A percentile compares a stretch with the other conserved stretches of the same genome.
Conservation (phyloP, 2,888 invertebrate genomes). For the Xestia ashworthii region DNA sequence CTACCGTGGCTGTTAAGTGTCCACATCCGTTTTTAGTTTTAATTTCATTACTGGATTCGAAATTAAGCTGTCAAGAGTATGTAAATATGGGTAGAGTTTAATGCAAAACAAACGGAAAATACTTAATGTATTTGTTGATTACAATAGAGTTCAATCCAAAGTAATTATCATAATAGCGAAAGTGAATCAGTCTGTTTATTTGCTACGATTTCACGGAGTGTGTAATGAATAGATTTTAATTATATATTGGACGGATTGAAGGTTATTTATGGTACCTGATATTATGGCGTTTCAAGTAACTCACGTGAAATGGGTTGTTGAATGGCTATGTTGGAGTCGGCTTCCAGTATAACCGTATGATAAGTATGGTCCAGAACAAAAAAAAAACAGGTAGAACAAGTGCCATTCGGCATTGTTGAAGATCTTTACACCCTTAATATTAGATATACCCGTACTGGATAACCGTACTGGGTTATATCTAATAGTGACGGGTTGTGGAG, state of each 20-base stretch:
- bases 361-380: too few relatives aligned
- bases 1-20: constrained; percentile 35
- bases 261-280: too few relatives aligned
- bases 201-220: constrained; percentile 16
- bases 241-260: not conserved
- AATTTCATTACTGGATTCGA: constrained; percentile 36
- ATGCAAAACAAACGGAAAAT: constrained; percentile 17
- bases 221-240: constrained; percentile 2
- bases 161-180: constrained; percentile 36
- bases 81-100: constrained; percentile 8
- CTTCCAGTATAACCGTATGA: too few relatives aligned
- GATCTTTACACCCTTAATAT: too few relatives aligned
- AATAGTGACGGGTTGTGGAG: too few relatives aligned
- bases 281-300: too few relatives aligned
- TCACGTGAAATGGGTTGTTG: too few relatives aligned
- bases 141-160: constrained; percentile 5
- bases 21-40: constrained; percentile 55
- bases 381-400: too few relatives aligned
- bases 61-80: constrained; percentile 39
- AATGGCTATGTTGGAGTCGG: too few relatives aligned
- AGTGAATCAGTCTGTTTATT: constrained; percentile 17
- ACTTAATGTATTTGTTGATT: constrained; percentile 19
- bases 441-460: too few relatives aligned
- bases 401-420: too few relatives aligned
- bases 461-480: too few relatives aligned